These are phyloP conservation scores for Colistium nudipinnis DNA, from an alignment of 2,113 vertebrate genomes.

Conservation along the genomic window DNA sequence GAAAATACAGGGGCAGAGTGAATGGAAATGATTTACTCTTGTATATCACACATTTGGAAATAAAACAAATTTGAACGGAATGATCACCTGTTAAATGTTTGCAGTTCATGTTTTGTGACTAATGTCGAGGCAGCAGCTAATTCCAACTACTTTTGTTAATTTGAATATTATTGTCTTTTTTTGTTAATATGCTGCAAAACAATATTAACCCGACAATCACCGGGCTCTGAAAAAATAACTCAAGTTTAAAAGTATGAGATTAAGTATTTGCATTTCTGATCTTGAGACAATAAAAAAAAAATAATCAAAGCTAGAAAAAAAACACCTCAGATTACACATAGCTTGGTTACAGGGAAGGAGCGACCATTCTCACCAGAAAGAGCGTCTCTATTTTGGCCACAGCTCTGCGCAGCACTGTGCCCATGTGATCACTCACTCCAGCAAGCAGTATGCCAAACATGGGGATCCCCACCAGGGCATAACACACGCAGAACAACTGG, in stretches of 20 bases:
- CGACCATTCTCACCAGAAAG: slow-evolving; percentile 85
- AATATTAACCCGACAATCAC: no score
- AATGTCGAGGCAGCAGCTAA: no score
- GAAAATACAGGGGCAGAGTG: background rate
- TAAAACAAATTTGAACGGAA: background rate
- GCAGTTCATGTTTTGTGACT: no score
- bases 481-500: slow-evolving; percentile 91
- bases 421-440: slow-evolving; percentile 90
- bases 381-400: slow-evolving; percentile 89
- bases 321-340: slow-evolving; percentile 4
- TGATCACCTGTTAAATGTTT: no score
- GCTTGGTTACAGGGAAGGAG: slow-evolving; percentile 29
- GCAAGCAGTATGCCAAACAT: slow-evolving; percentile 92
- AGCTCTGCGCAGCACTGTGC: slow-evolving; percentile 86
- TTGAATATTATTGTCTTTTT: no score
- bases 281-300: background rate
- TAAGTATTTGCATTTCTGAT: no score
- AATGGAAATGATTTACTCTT: background rate
- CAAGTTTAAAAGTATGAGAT: no score
- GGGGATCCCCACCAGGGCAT: slow-evolving; percentile 91
- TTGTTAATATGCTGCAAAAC: no score
- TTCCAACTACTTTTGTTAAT: no score
- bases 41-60: background rate
- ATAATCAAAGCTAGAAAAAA: background rate
- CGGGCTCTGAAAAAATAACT: no score